These are phyloP conservation scores for Microtus pennsylvanicus DNA, from an alignment of 2,113 vertebrate genomes.

Conservation along the genomic window DNA sequence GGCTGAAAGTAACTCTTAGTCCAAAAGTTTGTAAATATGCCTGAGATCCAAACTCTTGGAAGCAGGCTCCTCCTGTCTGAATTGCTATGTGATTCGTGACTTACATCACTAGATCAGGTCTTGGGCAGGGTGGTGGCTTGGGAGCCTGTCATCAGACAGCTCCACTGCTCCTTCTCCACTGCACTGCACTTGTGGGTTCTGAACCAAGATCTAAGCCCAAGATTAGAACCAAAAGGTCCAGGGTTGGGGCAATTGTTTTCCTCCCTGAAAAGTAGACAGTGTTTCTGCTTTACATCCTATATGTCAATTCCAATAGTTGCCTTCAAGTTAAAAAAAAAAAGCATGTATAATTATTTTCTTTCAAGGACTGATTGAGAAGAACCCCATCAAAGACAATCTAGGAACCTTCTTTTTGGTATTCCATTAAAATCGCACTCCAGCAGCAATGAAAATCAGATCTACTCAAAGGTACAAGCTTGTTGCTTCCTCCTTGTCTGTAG, in stretches of 20 bases:
- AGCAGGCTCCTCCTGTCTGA: slow-evolving; percentile 46
- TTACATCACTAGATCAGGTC: slow-evolving; percentile 1
- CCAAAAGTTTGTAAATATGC: slow-evolving; percentile 56
- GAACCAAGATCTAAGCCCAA: background rate
- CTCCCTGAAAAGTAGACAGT: background rate
- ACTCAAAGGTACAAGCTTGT: background rate
- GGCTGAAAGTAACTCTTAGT: slow-evolving; percentile 58
- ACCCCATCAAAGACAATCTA: background rate
- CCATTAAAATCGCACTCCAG: too few species aligned
- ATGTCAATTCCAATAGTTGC: background rate
- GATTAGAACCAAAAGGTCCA: background rate
- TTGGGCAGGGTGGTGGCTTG: background rate
- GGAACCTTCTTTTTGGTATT: too few species aligned
- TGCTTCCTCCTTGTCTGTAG: background rate
- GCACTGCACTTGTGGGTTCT: slow-evolving; percentile 38
- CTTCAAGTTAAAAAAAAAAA: background rate
- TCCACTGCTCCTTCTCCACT: background rate
- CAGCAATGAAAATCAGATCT: background rate
- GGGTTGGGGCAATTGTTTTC: background rate
- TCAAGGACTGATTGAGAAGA: background rate
- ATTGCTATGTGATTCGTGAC: background rate
- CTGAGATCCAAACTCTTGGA: slow-evolving; percentile 42
- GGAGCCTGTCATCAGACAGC: slow-evolving; percentile 1
- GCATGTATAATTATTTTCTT: background rate
- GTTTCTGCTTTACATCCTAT: background rate